Conservation (phyloP, 2,113 vertebrate species). For the Dasyurus viverrinus region DNA sequence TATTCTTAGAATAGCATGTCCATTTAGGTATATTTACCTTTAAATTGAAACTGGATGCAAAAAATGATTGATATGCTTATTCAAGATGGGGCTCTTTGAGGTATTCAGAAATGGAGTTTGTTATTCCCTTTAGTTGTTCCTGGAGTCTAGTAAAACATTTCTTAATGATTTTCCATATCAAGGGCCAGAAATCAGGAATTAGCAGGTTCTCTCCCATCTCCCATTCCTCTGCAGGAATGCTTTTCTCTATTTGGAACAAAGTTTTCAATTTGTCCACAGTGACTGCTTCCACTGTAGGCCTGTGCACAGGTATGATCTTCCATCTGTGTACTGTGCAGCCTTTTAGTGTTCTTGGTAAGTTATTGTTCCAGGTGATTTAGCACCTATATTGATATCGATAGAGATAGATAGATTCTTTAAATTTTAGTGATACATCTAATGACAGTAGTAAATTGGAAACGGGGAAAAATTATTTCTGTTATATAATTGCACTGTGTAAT, state of each 20-base stretch:
- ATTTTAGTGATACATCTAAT: neutral
- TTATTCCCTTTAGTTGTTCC: neutral
- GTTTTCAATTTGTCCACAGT: neutral
- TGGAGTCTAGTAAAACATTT: slow-evolving; percentile 35
- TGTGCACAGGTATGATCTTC: neutral
- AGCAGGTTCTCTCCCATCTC: slow-evolving; percentile 83
- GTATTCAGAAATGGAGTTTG: neutral
- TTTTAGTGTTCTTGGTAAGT: neutral
- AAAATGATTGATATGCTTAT: rapidly evolving
- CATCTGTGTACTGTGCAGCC: neutral
- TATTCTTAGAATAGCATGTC: slow-evolving; percentile 73
- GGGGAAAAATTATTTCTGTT: neutral
- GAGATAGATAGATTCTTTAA: neutral
- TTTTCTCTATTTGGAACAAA: neutral
- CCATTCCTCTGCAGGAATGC: neutral
- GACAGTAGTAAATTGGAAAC: neutral
- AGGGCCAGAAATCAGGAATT: slow-evolving; percentile 85
- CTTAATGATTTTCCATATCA: slow-evolving; percentile 78
- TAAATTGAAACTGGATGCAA: neutral
- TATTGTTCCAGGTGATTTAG: neutral
- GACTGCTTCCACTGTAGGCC: neutral
- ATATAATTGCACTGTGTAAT: neutral
- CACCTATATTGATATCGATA: too few relatives aligned
- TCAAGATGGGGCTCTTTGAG: slow-evolving; percentile 35
- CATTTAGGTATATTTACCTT: neutral